phyloP scores from a whole-genome alignment of 2,888 invertebrate species.

The Hofmannophila pseudospretella region DNA sequence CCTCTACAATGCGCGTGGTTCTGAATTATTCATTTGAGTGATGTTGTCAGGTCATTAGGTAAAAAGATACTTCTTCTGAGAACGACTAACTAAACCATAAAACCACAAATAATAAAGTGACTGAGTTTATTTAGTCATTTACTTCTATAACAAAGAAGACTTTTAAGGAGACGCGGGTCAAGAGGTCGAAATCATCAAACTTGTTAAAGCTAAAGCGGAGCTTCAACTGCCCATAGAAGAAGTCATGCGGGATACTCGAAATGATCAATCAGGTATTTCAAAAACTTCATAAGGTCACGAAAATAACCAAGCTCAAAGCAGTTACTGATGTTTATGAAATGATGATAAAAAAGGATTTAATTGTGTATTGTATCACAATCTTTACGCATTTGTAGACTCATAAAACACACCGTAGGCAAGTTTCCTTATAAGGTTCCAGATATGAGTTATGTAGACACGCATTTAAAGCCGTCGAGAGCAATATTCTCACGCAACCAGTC shows the following conservation, averaged over 20 bases:
- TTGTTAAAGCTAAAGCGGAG: conserved; percentile 20
- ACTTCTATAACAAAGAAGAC: no score
- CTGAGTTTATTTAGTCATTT: no score
- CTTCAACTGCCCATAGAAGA: conserved; percentile 22
- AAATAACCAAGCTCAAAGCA: conserved; percentile 19
- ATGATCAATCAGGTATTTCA: conserved; percentile 32
- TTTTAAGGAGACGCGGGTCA: conserved; percentile 36
- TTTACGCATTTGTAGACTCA: no score
- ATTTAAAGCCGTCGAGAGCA: conserved; percentile 20
- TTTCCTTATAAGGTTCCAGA: neutral
- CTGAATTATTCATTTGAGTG: conserved; percentile 46
- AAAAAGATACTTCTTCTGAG: conserved; percentile 31
- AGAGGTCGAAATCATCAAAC: conserved; percentile 40
- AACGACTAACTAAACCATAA: conserved; percentile 25
- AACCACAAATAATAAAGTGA: conserved; percentile 25
- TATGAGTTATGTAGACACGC: conserved; percentile 3
- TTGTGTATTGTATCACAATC: no score
- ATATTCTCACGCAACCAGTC: conserved; percentile 38
- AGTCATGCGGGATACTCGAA: conserved; percentile 32
- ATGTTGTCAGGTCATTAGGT: conserved; percentile 30
- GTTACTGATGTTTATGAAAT: conserved; percentile 9
- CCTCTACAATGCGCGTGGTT: conserved; percentile 24
- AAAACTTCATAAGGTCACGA: conserved; percentile 23
- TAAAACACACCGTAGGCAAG: no score
- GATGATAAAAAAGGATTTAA: neutral